Conservation (phyloP, 37 sponge, comb jelly and placozoan genomes). For the Spongilla lacustris region DNA sequence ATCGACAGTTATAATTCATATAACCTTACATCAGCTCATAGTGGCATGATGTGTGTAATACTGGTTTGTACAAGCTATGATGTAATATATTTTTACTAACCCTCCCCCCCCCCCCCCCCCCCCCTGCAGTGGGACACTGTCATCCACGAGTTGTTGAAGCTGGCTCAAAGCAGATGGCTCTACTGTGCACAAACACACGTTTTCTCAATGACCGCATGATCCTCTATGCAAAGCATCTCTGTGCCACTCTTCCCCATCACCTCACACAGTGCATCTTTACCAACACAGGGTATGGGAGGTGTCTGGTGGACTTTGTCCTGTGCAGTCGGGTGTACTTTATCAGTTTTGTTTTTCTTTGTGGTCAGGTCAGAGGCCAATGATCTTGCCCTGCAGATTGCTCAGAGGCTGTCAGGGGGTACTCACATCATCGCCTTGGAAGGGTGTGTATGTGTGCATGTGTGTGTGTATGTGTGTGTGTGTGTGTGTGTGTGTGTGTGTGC, state of each 20-base stretch:
- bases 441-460: slow-evolving; percentile 19
- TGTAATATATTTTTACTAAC: no score
- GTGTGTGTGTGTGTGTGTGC: not conserved
- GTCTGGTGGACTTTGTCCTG: no score
- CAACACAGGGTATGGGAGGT: slow-evolving; percentile 69
- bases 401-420: slow-evolving; percentile 34
- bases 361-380: slow-evolving; percentile 90
- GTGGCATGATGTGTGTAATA: no score
- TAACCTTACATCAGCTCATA: no score
- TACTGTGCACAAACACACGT: slow-evolving; percentile 86
- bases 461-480: not conserved
- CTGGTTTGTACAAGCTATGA: no score
- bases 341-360: not conserved
- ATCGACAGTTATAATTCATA: no score
- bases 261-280: slow-evolving; percentile 79
- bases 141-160: slow-evolving; percentile 88
- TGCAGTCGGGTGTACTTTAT: not conserved
- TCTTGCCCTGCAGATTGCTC: slow-evolving; percentile 83
- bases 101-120: not conserved
- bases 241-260: slow-evolving; percentile 51
- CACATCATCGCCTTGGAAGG: slow-evolving; percentile 69
- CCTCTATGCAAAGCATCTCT: slow-evolving; percentile 71
- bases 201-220: slow-evolving; percentile 79
- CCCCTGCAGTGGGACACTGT: slow-evolving; percentile 86
- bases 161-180: slow-evolving; percentile 73